A percentile compares a stretch with the other conserved stretches of the same genome.
Evolutionary conservation across 2,113 vertebrate genomes (phyloP).

Genomic region (Sakesphorus luctuosus): DNA sequence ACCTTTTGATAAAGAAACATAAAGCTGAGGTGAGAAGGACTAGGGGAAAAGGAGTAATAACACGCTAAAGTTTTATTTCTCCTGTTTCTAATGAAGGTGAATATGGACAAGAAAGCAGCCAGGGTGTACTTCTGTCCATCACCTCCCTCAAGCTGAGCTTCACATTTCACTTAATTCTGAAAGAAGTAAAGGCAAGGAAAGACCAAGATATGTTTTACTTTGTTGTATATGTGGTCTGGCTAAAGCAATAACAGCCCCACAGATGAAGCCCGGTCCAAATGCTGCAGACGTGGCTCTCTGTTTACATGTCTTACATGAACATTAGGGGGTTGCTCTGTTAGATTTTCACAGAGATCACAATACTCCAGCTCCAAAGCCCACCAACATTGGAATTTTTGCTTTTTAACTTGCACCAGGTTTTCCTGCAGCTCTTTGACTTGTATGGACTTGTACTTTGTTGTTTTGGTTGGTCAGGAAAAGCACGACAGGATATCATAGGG

Average conservation of each 20-base stretch:
- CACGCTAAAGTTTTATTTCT: background rate
- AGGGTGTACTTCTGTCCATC: background rate
- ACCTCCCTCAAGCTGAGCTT: background rate
- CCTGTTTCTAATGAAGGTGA: background rate
- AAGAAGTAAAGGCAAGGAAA: background rate
- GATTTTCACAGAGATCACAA: conserved; percentile 32
- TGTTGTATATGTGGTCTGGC: background rate
- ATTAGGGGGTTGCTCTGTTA: conserved; percentile 38
- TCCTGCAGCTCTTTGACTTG: conserved; percentile 51
- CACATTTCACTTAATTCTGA: background rate
- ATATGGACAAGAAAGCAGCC: background rate
- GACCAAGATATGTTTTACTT: background rate
- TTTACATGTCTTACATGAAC: conserved; percentile 22
- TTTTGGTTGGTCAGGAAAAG: conserved; percentile 66
- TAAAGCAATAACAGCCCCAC: conserved; percentile 15
- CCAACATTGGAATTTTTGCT: conserved; percentile 24
- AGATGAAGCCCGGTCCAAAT: background rate
- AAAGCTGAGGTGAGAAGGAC: background rate
- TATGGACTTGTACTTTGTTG: conserved; percentile 26
- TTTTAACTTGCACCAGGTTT: conserved; percentile 58
- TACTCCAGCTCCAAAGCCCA: conserved; percentile 9
- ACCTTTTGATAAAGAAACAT: background rate
- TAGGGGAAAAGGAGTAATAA: background rate
- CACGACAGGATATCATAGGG: conserved; percentile 34
- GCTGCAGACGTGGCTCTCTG: conserved; percentile 6